phyloP scores from a whole-genome alignment of 2,113 vertebrate genomes.

The Pangasianodon hypophthalmus region DNA sequence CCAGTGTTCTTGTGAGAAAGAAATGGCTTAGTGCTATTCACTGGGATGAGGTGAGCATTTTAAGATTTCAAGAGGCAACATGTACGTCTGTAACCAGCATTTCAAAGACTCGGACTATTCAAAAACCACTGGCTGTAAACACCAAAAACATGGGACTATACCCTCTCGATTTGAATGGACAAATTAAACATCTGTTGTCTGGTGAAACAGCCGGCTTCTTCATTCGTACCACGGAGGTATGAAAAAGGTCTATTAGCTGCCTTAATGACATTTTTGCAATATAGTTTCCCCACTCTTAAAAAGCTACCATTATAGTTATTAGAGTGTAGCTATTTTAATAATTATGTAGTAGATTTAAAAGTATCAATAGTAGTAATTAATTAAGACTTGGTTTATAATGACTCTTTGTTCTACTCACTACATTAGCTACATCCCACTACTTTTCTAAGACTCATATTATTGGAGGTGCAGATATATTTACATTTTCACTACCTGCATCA shows the following conservation, averaged over 20 bases:
- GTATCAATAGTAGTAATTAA: background rate
- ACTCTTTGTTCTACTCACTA: background rate
- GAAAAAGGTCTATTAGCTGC: background rate
- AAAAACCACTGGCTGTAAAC: background rate
- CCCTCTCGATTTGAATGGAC: background rate
- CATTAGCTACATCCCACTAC: background rate
- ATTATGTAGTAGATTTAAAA: background rate
- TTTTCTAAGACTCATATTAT: background rate
- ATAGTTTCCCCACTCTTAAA: background rate
- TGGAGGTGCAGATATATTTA: background rate
- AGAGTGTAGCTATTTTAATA: background rate
- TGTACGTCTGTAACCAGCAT: background rate
- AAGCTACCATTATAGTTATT: background rate
- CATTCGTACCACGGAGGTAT: background rate
- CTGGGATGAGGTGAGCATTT: background rate
- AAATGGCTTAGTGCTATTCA: background rate
- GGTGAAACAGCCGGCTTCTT: background rate
- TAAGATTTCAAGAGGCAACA: background rate
- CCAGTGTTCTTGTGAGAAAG: background rate
- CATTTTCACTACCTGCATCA: background rate
- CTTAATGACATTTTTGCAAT: background rate
- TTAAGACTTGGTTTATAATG: background rate
- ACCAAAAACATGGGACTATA: background rate
- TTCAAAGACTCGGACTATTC: background rate
- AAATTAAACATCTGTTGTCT: background rate